phyloP scores from a whole-genome alignment of 2,797 vertebrate genomes.

The Pterois miles region DNA sequence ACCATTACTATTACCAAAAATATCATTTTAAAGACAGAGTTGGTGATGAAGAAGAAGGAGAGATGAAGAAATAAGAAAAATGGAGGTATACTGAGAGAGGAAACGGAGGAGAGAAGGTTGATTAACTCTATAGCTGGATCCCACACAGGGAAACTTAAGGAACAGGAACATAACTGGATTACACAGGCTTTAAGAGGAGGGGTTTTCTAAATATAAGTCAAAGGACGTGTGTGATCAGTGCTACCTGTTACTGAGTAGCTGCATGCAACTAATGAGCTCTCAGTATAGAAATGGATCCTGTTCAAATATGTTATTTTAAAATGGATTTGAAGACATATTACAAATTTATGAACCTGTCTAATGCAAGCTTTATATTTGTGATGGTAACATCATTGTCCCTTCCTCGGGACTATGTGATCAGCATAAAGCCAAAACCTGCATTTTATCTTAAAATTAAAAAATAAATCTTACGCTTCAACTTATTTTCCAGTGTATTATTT shows the following conservation, averaged over 20 bases:
- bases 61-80: neutral
- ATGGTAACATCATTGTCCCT: neutral
- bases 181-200: neutral
- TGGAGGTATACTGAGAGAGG: neutral
- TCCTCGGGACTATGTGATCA: neutral
- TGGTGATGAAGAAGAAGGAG: neutral
- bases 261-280: neutral
- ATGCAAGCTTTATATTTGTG: neutral
- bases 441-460: neutral
- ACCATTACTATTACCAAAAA: too few relatives aligned
- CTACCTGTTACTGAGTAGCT: neutral
- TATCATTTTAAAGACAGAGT: neutral
- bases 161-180: neutral
- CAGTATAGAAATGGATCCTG: neutral
- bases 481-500: neutral
- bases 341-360: neutral
- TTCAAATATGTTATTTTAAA: neutral
- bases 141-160: conserved; percentile 8
- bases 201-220: conserved; percentile 26
- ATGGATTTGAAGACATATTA: neutral
- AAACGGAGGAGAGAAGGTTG: conserved; percentile 30
- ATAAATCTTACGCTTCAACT: neutral
- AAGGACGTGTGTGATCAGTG: conserved; percentile 2
- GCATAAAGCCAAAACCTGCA: neutral
- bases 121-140: conserved; percentile 33